These are phyloP conservation scores for Galemys pyrenaicus DNA, from an alignment of 2,113 vertebrate species.

Conservation along the genomic window DNA sequence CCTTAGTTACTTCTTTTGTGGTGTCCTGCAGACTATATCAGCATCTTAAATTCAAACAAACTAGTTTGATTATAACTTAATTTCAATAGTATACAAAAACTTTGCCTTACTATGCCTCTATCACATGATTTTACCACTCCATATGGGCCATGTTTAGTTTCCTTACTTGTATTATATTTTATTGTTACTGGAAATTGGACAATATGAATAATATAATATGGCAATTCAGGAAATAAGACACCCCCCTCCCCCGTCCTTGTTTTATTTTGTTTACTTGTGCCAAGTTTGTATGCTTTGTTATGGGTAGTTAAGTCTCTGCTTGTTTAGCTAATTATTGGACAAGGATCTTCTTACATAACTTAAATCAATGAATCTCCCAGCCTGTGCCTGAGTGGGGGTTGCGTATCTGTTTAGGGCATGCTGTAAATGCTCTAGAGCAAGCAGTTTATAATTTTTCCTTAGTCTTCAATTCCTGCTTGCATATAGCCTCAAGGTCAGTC, in stretches of 20 bases:
- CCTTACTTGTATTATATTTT: neutral
- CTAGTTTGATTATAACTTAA: conserved; percentile 4
- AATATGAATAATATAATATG: neutral
- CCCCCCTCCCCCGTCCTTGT: neutral
- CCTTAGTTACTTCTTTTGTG: neutral
- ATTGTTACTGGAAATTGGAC: neutral
- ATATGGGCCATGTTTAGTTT: neutral
- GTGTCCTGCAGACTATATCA: neutral
- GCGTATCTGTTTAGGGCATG: neutral
- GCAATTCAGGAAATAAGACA: neutral
- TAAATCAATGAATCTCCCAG: neutral
- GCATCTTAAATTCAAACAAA: conserved; percentile 33
- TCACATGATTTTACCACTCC: too few species aligned
- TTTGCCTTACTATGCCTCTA: neutral
- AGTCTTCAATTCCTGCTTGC: neutral
- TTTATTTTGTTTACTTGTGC: neutral
- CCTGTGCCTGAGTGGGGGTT: neutral
- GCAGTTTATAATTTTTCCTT: neutral
- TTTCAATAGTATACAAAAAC: conserved; percentile 5
- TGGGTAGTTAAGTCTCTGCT: neutral
- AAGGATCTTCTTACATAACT: neutral
- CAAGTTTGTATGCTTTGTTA: neutral
- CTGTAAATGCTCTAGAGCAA: neutral
- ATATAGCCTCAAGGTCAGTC: neutral
- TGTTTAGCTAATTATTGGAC: neutral